These are phyloP conservation scores for Deroplatys truncata DNA, from an alignment of 2,888 invertebrate species.

Conservation along the genomic window DNA sequence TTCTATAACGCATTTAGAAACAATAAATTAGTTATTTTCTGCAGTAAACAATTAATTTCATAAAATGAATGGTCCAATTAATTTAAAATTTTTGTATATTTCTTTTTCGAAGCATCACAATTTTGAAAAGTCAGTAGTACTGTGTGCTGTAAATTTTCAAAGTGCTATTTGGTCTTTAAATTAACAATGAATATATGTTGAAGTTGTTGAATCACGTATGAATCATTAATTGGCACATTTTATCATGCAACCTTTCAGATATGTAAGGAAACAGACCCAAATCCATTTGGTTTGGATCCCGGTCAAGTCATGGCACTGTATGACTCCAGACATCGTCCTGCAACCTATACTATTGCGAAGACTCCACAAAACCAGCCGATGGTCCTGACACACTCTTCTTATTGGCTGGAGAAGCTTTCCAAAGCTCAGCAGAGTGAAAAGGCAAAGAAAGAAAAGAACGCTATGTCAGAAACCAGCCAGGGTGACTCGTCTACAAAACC, in stretches of 20 bases:
- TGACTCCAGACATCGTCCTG: constrained; percentile 72
- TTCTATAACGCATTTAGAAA: no score
- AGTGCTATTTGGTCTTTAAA: neutral
- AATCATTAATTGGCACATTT: no score
- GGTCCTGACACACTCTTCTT: constrained; percentile 63
- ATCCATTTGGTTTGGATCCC: constrained; percentile 63
- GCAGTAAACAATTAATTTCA: no score
- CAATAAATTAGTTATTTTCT: no score
- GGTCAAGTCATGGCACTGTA: constrained; percentile 63
- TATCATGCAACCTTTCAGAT: constrained; percentile 42
- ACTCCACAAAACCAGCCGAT: constrained; percentile 43
- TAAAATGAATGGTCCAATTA: no score
- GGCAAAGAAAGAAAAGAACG: constrained; percentile 5
- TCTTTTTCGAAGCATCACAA: no score
- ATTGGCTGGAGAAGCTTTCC: constrained; percentile 49
- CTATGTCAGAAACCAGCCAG: neutral
- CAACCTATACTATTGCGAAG: constrained; percentile 56
- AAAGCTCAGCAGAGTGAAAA: constrained; percentile 42
- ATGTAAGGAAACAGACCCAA: constrained; percentile 63
- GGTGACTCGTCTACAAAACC: neutral
- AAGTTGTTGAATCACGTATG: no score
- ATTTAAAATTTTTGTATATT: no score
- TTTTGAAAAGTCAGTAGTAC: no score
- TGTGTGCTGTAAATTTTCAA: neutral
- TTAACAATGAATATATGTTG: no score